A percentile compares a stretch with the other conserved stretches of the same genome.
phyloP scores from a whole-genome alignment of 1,140 invertebrate species.

The Hyles vespertilio region DNA sequence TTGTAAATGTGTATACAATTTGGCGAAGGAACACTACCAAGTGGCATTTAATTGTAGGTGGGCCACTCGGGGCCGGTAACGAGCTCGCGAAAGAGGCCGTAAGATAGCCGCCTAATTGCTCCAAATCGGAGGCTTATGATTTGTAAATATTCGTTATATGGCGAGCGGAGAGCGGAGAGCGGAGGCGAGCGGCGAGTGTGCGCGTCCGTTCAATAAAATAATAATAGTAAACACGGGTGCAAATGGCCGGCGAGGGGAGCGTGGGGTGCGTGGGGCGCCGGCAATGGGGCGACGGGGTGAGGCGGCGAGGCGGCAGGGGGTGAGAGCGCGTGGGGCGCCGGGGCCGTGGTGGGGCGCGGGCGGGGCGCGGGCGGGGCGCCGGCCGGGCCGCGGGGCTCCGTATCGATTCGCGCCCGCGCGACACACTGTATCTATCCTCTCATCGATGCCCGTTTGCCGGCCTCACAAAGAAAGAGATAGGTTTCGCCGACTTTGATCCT shows the following conservation, averaged over 20 bases:
- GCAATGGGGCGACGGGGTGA: conserved; percentile 21
- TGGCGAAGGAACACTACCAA: conserved; percentile 1
- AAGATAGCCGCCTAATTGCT: conserved; percentile 30
- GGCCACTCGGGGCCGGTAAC: conserved; percentile 4
- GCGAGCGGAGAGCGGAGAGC: too few relatives aligned
- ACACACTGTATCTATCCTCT: conserved; percentile 73
- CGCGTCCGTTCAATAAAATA: conserved; percentile 74
- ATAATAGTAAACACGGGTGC: conserved; percentile 74
- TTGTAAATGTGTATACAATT: too few relatives aligned
- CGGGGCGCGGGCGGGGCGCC: conserved; percentile 20
- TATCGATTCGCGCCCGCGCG: conserved; percentile 72
- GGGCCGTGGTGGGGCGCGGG: conserved; percentile 15
- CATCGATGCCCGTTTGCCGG: conserved; percentile 67
- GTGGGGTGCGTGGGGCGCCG: conserved; percentile 32
- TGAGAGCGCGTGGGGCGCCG: conserved; percentile 25
- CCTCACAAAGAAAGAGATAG: conserved; percentile 75
- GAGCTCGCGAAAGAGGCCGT: conserved; percentile 6
- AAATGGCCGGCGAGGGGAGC: conserved; percentile 62
- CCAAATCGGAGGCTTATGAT: conserved; percentile 39
- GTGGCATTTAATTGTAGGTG: conserved; percentile 4
- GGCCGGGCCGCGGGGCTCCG: conserved; percentile 31
- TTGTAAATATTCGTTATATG: conserved; percentile 60
- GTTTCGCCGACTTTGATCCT: conserved; percentile 74
- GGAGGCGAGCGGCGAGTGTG: conserved; percentile 41
- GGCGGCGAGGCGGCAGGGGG: conserved; percentile 17